Percentiles rank a stretch among this genome's conserved stretches.
Evolutionary conservation across 2,797 vertebrate genomes (phyloP).

Genomic region (Salmo trutta): DNA sequence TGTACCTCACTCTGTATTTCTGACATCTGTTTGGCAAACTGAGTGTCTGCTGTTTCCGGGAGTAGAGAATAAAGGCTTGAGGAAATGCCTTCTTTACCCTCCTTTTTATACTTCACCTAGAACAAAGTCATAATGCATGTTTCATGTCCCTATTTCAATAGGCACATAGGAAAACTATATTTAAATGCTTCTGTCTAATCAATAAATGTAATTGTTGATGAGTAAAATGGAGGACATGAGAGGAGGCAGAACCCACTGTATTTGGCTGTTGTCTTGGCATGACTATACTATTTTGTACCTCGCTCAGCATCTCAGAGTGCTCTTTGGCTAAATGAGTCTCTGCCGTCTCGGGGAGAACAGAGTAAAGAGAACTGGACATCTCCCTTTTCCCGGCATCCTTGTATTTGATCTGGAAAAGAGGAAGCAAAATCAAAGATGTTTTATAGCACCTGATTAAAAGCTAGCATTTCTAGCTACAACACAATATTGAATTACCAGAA

Average conservation of each 20-base stretch:
- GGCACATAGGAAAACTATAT: background rate
- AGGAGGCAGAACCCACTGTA: background rate
- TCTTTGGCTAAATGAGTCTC: constrained; percentile 81
- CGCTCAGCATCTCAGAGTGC: constrained; percentile 77
- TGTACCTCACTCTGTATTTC: constrained; percentile 43
- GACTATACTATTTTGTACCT: constrained; percentile 61
- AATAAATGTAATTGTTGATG: background rate
- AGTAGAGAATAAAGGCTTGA: constrained; percentile 41
- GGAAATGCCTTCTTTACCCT: constrained; percentile 14
- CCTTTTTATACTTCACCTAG: constrained; percentile 37
- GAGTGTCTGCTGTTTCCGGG: constrained; percentile 33
- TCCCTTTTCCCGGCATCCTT: constrained; percentile 73
- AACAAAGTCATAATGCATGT: background rate
- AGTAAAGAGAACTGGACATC: constrained; percentile 76
- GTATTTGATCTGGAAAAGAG: constrained; percentile 80
- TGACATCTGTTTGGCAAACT: constrained; percentile 42
- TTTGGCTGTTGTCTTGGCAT: background rate
- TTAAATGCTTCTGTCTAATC: background rate
- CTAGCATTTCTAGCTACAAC: background rate
- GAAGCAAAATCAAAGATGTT: background rate
- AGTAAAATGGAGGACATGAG: background rate
- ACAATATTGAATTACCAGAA: too few species aligned
- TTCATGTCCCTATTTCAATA: background rate
- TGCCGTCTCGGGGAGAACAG: constrained; percentile 81
- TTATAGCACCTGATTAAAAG: background rate